Evolutionary conservation across 2,797 vertebrate genomes (phyloP).

Genomic region (Meriones psammophilus): DNA sequence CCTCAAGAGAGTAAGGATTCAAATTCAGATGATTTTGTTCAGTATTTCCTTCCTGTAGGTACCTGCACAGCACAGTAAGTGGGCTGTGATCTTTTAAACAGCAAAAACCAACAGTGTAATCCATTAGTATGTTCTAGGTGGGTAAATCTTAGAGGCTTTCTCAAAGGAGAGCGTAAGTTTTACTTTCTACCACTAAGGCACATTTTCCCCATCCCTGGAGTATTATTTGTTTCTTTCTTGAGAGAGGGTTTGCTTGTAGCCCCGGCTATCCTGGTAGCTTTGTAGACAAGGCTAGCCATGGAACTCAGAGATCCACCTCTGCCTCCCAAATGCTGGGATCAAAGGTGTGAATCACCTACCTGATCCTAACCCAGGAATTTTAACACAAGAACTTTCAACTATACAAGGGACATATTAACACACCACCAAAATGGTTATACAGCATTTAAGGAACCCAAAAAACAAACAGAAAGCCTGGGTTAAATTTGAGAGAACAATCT

Average conservation of each 20-base stretch:
- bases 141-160: neutral
- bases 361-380: neutral
- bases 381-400: neutral
- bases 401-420: neutral
- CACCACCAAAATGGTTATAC: neutral
- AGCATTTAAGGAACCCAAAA: slow-evolving; percentile 35
- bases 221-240: no score
- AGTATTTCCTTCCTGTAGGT: neutral
- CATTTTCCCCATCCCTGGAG: neutral
- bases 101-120: neutral
- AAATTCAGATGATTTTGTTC: neutral
- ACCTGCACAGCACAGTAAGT: neutral
- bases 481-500: slow-evolving; percentile 76
- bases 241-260: neutral
- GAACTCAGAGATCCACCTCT: neutral
- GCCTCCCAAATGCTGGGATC: neutral
- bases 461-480: slow-evolving; percentile 69
- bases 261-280: neutral
- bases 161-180: slow-evolving; percentile 3
- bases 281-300: neutral
- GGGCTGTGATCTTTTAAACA: neutral
- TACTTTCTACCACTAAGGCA: slow-evolving; percentile 1
- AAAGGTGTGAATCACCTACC: neutral
- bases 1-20: neutral
- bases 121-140: neutral